phyloP scores from a whole-genome alignment of 1,140 invertebrate genomes.

The Habropoda laboriosa region DNA sequence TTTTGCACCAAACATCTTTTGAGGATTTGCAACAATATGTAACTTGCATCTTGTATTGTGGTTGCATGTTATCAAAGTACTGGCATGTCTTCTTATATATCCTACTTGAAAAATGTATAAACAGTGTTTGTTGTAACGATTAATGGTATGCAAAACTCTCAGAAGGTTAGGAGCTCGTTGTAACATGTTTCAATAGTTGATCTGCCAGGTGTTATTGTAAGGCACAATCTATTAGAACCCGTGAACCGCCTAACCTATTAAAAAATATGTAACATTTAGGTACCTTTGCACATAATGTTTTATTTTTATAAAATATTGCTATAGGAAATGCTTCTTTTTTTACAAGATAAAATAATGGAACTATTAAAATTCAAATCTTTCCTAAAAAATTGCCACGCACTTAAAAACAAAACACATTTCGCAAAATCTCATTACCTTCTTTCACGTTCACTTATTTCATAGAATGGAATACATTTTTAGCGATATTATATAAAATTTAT shows the following conservation, averaged over 20 bases:
- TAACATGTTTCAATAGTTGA: conserved; percentile 68
- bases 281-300: not conserved
- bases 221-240: not conserved
- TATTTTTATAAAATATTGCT: not conserved
- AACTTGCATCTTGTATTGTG: conserved; percentile 58
- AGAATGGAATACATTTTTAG: conserved; percentile 20
- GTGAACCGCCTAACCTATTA: conserved; percentile 41
- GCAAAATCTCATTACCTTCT: conserved; percentile 19
- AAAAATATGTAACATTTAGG: not conserved
- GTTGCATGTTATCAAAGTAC: conserved; percentile 72
- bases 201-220: not conserved
- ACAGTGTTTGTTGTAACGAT: conserved; percentile 63
- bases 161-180: conserved; percentile 73
- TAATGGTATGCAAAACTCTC: conserved; percentile 70
- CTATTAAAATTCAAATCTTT: not conserved
- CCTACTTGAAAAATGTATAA: conserved; percentile 72
- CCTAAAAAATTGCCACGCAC: too few species aligned
- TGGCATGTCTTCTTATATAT: conserved; percentile 67
- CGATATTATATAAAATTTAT: not conserved
- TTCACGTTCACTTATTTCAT: not conserved
- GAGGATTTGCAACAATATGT: conserved; percentile 60
- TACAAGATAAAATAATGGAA: not conserved
- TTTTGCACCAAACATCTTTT: conserved; percentile 59
- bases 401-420: not conserved
- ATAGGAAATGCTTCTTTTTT: not conserved